Evolutionary conservation across 2,797 vertebrate species (phyloP).

Genomic region (Heliangelus exortis): DNA sequence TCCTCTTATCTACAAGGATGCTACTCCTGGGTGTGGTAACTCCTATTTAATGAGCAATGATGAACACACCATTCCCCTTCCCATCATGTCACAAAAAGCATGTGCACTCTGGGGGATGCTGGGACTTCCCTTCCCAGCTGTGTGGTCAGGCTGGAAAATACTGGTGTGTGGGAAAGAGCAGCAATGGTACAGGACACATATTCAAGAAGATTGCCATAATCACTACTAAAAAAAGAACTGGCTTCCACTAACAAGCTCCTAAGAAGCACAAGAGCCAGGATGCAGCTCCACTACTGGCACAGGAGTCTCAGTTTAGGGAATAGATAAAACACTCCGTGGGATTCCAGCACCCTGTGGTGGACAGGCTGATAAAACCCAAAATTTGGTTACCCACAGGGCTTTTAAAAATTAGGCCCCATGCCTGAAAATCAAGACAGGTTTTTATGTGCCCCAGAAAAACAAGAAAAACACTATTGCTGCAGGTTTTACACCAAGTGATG

Average conservation of each 20-base stretch:
- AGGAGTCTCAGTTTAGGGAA: background rate
- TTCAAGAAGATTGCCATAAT: background rate
- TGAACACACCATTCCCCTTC: accelerated
- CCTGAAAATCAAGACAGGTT: background rate
- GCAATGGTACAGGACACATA: background rate
- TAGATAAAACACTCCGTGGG: accelerated
- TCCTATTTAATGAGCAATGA: background rate
- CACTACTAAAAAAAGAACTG: background rate
- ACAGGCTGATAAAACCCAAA: background rate
- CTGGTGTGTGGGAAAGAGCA: background rate
- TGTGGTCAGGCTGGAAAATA: too few species aligned
- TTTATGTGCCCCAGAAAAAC: background rate
- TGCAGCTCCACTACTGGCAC: background rate
- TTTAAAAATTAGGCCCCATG: background rate
- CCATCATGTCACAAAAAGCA: background rate
- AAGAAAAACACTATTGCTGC: background rate
- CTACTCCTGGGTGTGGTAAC: background rate
- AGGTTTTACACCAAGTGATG: background rate
- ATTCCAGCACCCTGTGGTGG: accelerated
- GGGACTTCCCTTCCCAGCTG: background rate
- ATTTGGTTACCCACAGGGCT: background rate
- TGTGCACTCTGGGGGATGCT: background rate
- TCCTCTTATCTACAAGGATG: background rate
- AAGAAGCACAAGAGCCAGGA: background rate
- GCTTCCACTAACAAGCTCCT: background rate